A percentile compares a stretch with the other conserved stretches of the same genome.
These are phyloP conservation scores for Nephrotoma guestfalica DNA, from an alignment of 2,888 invertebrate species.

Conservation along the genomic window DNA sequence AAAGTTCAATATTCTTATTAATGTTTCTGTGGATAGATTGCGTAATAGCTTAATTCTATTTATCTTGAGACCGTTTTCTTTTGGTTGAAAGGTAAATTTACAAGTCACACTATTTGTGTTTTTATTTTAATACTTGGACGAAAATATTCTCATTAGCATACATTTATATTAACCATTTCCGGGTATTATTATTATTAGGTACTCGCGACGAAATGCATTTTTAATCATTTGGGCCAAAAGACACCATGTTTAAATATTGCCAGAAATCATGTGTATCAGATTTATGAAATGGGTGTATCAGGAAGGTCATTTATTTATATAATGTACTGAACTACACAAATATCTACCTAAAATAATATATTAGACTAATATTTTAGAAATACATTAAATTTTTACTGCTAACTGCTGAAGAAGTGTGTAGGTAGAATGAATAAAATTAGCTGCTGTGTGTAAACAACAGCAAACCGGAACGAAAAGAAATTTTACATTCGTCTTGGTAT, in stretches of 20 bases:
- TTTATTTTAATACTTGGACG: background rate
- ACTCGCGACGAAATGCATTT: background rate
- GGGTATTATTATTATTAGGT: background rate
- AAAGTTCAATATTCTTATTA: background rate
- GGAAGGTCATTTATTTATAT: background rate
- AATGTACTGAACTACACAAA: background rate
- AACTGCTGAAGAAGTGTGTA: background rate
- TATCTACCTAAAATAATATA: background rate
- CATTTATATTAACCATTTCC: background rate
- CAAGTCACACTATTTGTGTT: background rate
- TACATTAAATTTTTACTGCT: background rate
- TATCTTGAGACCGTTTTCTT: background rate
- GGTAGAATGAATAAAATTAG: background rate
- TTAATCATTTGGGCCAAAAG: background rate
- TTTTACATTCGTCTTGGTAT: background rate
- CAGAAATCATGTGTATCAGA: background rate
- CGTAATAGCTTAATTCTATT: background rate
- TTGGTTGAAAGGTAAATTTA: background rate
- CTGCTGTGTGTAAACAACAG: background rate
- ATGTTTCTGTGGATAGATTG: background rate
- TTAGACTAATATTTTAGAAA: background rate
- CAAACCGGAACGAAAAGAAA: background rate
- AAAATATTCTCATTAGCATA: background rate
- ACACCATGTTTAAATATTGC: background rate
- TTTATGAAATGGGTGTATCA: background rate